Base-by-base conservation (phyloP, 2,888 invertebrate species). In the Priocnemis perturbator region DNA sequence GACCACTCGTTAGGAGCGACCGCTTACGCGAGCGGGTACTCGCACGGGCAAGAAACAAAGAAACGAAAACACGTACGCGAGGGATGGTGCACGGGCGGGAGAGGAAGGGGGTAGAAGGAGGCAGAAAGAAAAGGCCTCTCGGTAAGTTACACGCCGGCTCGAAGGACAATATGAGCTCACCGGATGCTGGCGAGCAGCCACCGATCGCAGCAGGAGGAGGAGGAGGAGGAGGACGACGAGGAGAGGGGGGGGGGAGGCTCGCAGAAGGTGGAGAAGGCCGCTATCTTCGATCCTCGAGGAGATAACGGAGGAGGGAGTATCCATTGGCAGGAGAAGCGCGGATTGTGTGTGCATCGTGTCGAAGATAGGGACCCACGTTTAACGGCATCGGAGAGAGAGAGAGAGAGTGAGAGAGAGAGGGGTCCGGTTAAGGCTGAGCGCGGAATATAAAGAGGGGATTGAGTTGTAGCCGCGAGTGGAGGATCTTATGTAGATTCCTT, bases 401-500 rank as follows among this genome's bases (percentile, higher is more conserved):
- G 37, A 37, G 37, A 3, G 11, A 9, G 37, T 9, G 26, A 26
- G 26, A 7, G 26, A 7, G n/a, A n/a, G 69, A 37, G 48, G 55
- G 47, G 60, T 60, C 73, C 79, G 75, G 70, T 74, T 79, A 78
- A 77, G 77, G 80, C 71, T 74, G 73, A 71, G 71, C 68, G 69
- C 75, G 72, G 78, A 84, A 84, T 82, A 83, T 83, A 83, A 84
- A 82, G 81, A 86, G 86, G 84, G 87, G 88, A 89, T 89, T 89
- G 89, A 88, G 88, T 86, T 85, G 87, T 88, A 86, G 87, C 87
- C 86, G 85, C 85, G 88, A 88, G 89, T 89, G 89, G 88, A 89
- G 89, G 88, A 89, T 89, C 89, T 89, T 89, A 89, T 89, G 89
- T 89, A 89, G 89, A 89, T 89, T 89, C 88, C 89, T 89, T 89